These are phyloP conservation scores for Ataeniobius toweri DNA, from an alignment of 2,797 vertebrate genomes.

Conservation along the genomic window DNA sequence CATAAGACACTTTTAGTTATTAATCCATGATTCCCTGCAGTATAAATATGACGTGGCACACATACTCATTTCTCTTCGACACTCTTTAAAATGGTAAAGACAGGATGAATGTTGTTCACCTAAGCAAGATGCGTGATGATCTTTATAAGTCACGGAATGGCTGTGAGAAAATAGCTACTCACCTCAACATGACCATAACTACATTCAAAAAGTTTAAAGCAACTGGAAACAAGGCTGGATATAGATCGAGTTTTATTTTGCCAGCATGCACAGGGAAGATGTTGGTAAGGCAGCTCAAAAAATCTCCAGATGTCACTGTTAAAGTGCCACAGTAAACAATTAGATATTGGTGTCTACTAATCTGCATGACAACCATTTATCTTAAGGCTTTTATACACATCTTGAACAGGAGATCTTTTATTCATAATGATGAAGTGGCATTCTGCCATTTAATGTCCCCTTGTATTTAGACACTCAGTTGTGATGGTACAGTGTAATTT, in stretches of 20 bases:
- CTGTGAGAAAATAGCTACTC: neutral
- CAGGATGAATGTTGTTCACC: neutral
- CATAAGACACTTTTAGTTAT: neutral
- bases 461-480: slow-evolving; percentile 70
- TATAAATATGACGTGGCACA: too few relatives aligned
- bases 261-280: neutral
- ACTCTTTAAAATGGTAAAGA: neutral
- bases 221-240: neutral
- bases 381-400: neutral
- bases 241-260: neutral
- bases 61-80: neutral
- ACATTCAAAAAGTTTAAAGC: neutral
- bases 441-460: slow-evolving; percentile 59
- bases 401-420: neutral
- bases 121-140: neutral
- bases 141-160: neutral
- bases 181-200: neutral
- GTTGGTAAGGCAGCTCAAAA: neutral
- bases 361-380: neutral
- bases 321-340: neutral
- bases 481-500: slow-evolving; percentile 74
- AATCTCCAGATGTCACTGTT: neutral
- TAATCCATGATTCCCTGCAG: neutral
- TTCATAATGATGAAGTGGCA: too few relatives aligned
- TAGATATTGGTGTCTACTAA: neutral